Base-by-base conservation (phyloP, 2,113 vertebrate genomes). In the zebrafish (Danio rerio) region DNA sequence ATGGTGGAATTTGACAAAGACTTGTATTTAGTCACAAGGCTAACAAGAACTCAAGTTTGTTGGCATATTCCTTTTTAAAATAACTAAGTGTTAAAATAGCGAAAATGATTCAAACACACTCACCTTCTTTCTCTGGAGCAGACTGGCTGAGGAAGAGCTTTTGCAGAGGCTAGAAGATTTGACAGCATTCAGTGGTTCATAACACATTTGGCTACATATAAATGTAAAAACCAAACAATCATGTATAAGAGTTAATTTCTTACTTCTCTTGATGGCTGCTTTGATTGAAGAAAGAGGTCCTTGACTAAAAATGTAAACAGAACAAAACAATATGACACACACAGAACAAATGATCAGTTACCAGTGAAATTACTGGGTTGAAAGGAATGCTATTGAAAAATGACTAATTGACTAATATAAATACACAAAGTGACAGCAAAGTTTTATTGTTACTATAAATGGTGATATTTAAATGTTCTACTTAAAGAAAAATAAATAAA, bases 211-310 rank as follows among this genome's bases (percentile, higher is more conserved):
- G 45, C 18, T 15, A 53, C 6, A 43, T 68, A 16, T 43, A 73
- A 52, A 5, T 73, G 43, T 74, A 20, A 9, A 18, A 52, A n/a
- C n/a, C n/a, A n/a, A 18, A 68, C n/a, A 61, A 65, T 21, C 18
- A 49, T 66, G 50, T 8, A 18, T 69, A 9, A 69, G 47, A 43
- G n/a, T 68, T 6, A 45, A 68, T 31, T 13, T 3, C 97, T 96
- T 92, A 98, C 97, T 95, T 94, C 93, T 95, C 89, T 95, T 98
- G 93, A 98, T 95, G 69, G 93, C 96, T 9, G 96, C 95, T 96
- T 92, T 93, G 93, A 97, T 93, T 43, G 96, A 96, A 21, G 96
- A 96, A 88, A 97, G 91, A 21, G 97, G 94, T 86, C 95, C 95
- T 93, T 94, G 95, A 87, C 97, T 98, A 86, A 93, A 87, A 87